Conservation (phyloP, 2,888 invertebrate species). For the Lymantria dispar region DNA sequence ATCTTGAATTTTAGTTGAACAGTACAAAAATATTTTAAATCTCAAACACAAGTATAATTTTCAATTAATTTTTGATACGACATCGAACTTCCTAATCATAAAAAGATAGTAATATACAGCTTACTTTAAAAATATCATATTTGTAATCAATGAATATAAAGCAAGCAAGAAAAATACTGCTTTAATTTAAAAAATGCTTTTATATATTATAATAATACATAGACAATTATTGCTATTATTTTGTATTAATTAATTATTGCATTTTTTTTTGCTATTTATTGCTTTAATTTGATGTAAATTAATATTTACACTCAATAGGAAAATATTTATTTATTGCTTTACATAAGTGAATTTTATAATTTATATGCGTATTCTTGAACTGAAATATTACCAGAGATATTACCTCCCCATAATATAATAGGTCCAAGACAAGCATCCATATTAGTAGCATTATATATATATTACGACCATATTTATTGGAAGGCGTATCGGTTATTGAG, state of each 20-base stretch:
- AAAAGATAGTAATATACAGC: too few species aligned
- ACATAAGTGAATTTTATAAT: not conserved
- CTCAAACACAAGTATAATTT: too few species aligned
- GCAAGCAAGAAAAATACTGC: conserved; percentile 1
- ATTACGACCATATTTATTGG: not conserved
- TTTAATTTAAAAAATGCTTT: not conserved
- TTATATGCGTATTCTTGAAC: too few species aligned
- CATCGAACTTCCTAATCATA: too few species aligned
- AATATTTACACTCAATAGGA: not conserved
- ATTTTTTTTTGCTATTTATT: not conserved
- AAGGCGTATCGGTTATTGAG: not conserved
- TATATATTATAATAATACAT: too few species aligned
- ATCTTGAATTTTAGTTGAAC: too few species aligned
- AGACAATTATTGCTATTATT: too few species aligned
- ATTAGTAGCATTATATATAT: not conserved
- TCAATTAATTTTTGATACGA: too few species aligned
- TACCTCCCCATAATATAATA: not conserved
- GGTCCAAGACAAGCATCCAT: not conserved
- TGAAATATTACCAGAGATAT: not conserved
- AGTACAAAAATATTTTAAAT: too few species aligned
- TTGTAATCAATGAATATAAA: not conserved
- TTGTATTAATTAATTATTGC: too few species aligned
- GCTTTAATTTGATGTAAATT: not conserved
- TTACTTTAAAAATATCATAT: not conserved
- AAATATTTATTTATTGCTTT: not conserved